Percentiles rank a stretch among this genome's conserved stretches.
These are phyloP conservation scores for Campylorhamphus procurvoides DNA, from an alignment of 2,113 vertebrate genomes.

Conservation along the genomic window DNA sequence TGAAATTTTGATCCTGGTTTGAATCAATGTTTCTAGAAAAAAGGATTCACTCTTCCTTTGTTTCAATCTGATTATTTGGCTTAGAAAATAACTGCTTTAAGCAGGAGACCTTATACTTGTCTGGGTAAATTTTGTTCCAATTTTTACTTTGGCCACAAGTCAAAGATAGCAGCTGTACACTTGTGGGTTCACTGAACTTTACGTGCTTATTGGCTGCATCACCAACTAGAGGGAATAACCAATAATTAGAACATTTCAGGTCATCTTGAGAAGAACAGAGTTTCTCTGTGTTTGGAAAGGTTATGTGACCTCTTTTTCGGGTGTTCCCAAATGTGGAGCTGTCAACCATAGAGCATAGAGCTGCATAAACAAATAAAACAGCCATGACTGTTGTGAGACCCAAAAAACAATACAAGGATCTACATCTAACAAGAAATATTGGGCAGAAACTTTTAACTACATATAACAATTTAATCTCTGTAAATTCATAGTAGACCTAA, in stretches of 20 bases:
- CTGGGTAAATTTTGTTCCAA: conserved; percentile 79
- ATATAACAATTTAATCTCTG: conserved; percentile 1
- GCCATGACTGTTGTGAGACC: not conserved
- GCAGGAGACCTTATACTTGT: conserved; percentile 78
- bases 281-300: conserved; percentile 75
- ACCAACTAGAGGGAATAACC: conserved; percentile 83
- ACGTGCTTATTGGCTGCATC: conserved; percentile 82
- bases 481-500: not conserved
- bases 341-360: conserved; percentile 3
- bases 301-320: conserved; percentile 63
- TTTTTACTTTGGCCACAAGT: conserved; percentile 91
- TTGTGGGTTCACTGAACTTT: conserved; percentile 91
- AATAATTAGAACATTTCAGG: conserved; percentile 92
- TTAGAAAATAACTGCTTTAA: conserved; percentile 76
- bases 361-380: conserved; percentile 36
- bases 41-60: conserved; percentile 62
- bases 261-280: conserved; percentile 84
- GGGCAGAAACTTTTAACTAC: not conserved
- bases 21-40: conserved; percentile 58
- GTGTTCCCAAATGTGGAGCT: conserved; percentile 67
- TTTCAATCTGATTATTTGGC: conserved; percentile 77
- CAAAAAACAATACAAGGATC: not conserved
- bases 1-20: conserved; percentile 60
- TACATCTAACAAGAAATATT: not conserved
- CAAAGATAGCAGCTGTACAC: conserved; percentile 93